phyloP scores from a whole-genome alignment of 2,113 vertebrate genomes.

The Zonotrichia leucophrys region DNA sequence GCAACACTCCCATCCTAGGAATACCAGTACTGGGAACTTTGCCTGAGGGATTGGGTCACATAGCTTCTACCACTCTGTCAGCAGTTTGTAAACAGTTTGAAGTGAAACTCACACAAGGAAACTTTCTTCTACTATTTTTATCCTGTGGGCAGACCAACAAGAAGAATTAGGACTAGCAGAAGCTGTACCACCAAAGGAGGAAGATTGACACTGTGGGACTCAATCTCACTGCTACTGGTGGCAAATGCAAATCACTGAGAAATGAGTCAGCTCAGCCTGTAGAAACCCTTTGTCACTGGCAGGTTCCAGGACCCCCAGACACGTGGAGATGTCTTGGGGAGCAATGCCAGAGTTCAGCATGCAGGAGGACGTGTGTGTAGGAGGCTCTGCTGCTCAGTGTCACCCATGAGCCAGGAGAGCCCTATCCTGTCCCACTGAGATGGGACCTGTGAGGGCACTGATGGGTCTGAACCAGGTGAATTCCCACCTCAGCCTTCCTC shows the following conservation, averaged over 20 bases:
- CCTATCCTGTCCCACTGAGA: accelerated
- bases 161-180: neutral
- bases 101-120: neutral
- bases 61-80: neutral
- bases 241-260: neutral
- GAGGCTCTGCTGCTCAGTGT: neutral
- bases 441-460: neutral
- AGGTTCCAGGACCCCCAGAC: neutral
- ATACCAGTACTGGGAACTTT: neutral
- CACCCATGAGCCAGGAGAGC: accelerated
- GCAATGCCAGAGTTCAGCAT: neutral
- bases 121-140: neutral
- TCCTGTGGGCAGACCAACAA: neutral
- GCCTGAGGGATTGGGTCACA: neutral
- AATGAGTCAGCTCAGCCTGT: neutral
- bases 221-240: neutral
- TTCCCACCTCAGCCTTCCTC: neutral
- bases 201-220: neutral
- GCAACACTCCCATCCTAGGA: neutral
- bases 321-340: accelerated
- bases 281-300: neutral
- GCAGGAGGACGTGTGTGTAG: neutral
- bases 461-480: neutral
- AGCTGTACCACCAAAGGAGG: neutral
- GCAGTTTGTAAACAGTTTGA: neutral